Base-by-base conservation (phyloP, 2,797 vertebrate species). In the Hoplostethus atlanticus region DNA sequence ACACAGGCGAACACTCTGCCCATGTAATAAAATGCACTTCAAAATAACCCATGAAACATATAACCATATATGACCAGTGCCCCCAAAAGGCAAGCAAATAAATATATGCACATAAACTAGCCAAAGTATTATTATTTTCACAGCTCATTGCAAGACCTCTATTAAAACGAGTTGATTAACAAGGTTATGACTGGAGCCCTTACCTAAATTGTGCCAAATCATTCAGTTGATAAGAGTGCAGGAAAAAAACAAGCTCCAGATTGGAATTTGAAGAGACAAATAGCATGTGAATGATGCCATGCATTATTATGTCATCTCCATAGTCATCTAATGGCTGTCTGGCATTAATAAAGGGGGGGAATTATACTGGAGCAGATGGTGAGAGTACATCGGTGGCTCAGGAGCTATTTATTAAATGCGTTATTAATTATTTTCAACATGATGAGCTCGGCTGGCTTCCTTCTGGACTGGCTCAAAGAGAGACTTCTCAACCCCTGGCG, bases 381-480 rank as follows among this genome's bases (percentile, higher is more conserved):
- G 91, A 91, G 91, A 91, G 92, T 91, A 84, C 91, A 89, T 93
- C 64, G 83, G 85, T 70, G 90, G 92, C 92, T 93, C 93, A 93
- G 91, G 89, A 95, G 94, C 91, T 91, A 94, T 95, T 95, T 95
- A 94, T 95, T 95, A 94, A 94, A 95, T 93, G 91, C 74, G 91
- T 94, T 94, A 95, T 95, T 94, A 94, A 95, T 95, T 94, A 94
- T 94, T 94, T 94, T 93, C 86, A 93, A 93, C 92, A 94, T 87
- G 89, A 94, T 91, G 89, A 92, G 92, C 90, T 93, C 90, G 73
- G 88, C 80, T 87, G 85, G 87, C 87, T 91, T 86, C 91, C 89
- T 91, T 91, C 90, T 94, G 92, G 85, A 86, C 83, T 46, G 17
- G 84, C 87, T 89, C 60, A 65, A 80, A 76, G 68, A 86, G 83